A percentile compares a stretch with the other conserved stretches of the same genome.
Conservation (phyloP, 2,113 vertebrate genomes). For the Rhadina sibilatrix region DNA sequence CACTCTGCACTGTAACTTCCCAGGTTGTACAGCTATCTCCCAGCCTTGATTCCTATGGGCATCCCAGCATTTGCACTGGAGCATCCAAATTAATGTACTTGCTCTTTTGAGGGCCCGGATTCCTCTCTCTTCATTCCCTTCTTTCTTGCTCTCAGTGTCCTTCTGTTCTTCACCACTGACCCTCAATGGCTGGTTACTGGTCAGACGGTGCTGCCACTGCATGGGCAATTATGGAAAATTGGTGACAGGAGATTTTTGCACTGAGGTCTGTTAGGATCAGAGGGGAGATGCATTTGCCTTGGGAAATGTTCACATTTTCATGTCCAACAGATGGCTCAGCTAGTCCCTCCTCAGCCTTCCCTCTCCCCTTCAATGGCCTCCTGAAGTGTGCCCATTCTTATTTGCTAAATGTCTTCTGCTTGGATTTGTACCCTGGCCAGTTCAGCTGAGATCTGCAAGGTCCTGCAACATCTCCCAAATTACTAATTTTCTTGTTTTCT, state of each 20-base stretch:
- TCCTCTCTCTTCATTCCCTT: not conserved
- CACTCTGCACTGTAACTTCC: not conserved
- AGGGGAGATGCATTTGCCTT: not conserved
- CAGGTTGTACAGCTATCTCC: not conserved
- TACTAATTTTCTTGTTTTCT: not conserved
- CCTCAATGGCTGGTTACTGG: not conserved
- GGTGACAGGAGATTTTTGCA: not conserved
- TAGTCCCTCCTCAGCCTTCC: not conserved
- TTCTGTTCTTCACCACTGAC: not conserved
- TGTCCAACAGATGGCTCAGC: not conserved
- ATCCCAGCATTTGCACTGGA: not conserved
- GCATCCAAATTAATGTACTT: not conserved
- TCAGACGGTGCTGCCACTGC: not conserved
- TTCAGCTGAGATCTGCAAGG: not conserved
- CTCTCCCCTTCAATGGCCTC: not conserved
- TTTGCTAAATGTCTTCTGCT: not conserved
- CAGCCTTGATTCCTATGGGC: not conserved
- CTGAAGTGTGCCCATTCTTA: not conserved
- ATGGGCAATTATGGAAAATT: not conserved
- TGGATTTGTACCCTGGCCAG: not conserved
- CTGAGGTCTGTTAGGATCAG: not conserved
- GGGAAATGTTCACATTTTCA: not conserved
- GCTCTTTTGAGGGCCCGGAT: not conserved
- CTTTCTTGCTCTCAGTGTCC: not conserved
- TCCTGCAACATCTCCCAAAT: not conserved